Base-by-base conservation (phyloP, 1,140 invertebrate species). In the Drosophila burlai region DNA sequence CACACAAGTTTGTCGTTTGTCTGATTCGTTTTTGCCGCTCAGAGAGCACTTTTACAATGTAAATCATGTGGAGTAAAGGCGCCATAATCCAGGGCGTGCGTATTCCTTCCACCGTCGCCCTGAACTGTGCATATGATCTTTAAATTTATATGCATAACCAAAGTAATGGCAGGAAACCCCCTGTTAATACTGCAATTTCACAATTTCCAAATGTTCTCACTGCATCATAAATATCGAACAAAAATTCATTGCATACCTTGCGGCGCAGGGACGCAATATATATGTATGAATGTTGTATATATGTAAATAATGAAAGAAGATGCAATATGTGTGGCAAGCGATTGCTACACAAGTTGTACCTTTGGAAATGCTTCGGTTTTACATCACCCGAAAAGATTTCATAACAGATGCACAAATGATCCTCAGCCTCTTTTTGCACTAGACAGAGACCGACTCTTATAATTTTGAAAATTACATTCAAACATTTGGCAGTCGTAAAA, bases 181-280 rank as follows among this genome's bases (percentile, higher is more conserved):
- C 4, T 54, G 31, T 36, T 15, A 36, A 24, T 16, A 38, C 16
- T 55, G 9, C 4, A 10, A 26, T 40, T 7, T 24, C 15, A 26
- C 13, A 50, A n/a, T 24, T 52, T 13, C 11, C 21, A 24, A 26
- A 11, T 11, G 21, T 16, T 26, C 21, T 13, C 10, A 38, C 11
- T n/a, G 13, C 24, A 36, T n/a, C 1, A 11, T 3, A 18, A 54
- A 29, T 18, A 10, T 29, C 3, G 4, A 26, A 10, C n/a, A 29
- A 6, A 21, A 29, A 13, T 47, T 1, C 10, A 46, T 47, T 52
- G 68, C 68, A 73, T 74, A 74, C 40, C 68, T 52, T 61, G 18
- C 18, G 68, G 71, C 71, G 21, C 31, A 61, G 29, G 69, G 40
- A 58, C 40, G 36, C 43, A 59, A 10, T 36, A 18, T 26, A 18